phyloP scores from a whole-genome alignment of 2,888 invertebrate species.

The Vanessa cardui region DNA sequence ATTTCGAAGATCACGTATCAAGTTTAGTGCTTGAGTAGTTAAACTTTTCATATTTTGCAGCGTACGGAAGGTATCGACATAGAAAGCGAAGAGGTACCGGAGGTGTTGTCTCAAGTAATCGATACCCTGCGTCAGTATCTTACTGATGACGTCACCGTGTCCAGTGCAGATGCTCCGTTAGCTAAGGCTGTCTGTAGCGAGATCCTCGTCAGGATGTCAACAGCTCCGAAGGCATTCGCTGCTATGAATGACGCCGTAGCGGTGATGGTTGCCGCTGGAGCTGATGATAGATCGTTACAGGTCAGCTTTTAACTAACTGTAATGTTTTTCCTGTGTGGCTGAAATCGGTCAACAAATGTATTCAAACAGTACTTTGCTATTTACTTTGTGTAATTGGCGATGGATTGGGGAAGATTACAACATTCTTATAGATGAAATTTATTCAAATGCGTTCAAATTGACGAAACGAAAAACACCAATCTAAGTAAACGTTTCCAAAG shows the following conservation, averaged over 20 bases:
- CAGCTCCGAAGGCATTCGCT: constrained; percentile 60
- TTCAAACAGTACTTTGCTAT: no score
- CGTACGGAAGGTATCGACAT: constrained; percentile 70
- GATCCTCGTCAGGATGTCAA: constrained; percentile 64
- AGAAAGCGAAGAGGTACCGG: constrained; percentile 69
- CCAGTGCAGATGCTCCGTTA: constrained; percentile 53
- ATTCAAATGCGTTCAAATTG: no score
- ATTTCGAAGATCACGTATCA: no score
- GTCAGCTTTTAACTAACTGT: no score
- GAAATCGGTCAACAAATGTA: no score
- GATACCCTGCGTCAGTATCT: constrained; percentile 67
- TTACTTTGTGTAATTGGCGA: no score
- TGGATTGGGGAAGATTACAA: no score
- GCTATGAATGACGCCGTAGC: constrained; percentile 87
- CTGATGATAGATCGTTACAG: constrained; percentile 68
- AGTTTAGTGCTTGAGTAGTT: not conserved
- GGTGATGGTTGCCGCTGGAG: constrained; percentile 60
- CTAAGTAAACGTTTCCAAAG: no score
- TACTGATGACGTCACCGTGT: constrained; percentile 45
- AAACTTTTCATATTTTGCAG: constrained; percentile 44
- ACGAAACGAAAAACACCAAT: no score
- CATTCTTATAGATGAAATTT: no score
- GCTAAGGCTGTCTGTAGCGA: constrained; percentile 65
- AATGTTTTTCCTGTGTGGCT: no score
- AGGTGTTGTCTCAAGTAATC: constrained; percentile 64